phyloP scores from a whole-genome alignment of 2,797 vertebrate genomes.

The Ibycter americanus region DNA sequence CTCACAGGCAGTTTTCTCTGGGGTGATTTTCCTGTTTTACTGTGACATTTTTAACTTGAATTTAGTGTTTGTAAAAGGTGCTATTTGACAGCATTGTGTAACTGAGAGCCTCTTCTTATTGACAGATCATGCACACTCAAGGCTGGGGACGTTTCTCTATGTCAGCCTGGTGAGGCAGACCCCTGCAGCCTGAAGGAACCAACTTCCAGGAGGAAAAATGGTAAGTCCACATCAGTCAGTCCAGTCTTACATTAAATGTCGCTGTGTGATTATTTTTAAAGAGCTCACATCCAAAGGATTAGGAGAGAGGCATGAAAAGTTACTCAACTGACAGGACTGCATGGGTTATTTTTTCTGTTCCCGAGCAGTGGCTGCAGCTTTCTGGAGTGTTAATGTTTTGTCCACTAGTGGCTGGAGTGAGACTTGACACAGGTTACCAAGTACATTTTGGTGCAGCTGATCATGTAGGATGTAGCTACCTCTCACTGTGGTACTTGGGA shows the following conservation, averaged over 20 bases:
- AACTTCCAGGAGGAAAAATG: not conserved
- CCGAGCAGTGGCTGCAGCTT: not conserved
- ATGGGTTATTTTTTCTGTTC: not conserved
- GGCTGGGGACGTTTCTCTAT: not conserved
- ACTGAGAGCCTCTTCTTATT: conserved; percentile 29
- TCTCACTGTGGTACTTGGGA: not conserved
- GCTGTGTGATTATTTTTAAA: not conserved
- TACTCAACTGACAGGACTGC: not conserved
- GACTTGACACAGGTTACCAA: not conserved
- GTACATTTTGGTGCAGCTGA: not conserved
- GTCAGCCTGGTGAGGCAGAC: not conserved
- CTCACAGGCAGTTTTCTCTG: not conserved
- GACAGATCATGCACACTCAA: conserved; percentile 7
- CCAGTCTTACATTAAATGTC: not conserved
- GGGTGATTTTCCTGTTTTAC: conserved; percentile 7
- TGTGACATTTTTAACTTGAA: conserved; percentile 36
- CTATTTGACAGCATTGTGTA: conserved; percentile 16
- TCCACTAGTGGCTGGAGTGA: not conserved
- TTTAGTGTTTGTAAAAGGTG: conserved; percentile 36
- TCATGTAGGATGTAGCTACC: not conserved
- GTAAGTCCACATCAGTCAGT: not conserved
- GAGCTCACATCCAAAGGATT: not conserved
- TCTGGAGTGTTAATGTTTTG: not conserved
- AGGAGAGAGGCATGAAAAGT: not conserved
- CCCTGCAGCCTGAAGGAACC: not conserved